Conservation (phyloP, 2,797 vertebrate genomes). For the Octomys mimax region DNA sequence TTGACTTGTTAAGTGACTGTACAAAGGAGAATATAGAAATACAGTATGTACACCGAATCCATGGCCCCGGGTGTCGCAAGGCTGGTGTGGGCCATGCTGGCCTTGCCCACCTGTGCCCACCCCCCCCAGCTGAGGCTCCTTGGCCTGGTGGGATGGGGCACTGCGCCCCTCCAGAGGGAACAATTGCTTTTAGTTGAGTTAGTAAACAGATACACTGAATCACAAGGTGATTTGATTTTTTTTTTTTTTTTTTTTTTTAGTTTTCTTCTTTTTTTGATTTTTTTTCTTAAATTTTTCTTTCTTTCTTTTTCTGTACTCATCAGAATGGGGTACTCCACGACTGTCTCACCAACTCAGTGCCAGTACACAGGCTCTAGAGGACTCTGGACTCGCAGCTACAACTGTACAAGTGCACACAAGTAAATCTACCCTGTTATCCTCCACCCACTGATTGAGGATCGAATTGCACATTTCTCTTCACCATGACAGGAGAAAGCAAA, state of each 20-base stretch:
- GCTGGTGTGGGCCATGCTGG: slow-evolving; percentile 38
- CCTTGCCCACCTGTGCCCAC: slow-evolving; percentile 18
- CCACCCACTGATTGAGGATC: slow-evolving; percentile 93
- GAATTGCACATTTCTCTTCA: slow-evolving; percentile 94
- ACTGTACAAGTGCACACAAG: slow-evolving; percentile 93
- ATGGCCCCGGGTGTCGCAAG: slow-evolving; percentile 78
- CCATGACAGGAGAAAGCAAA: slow-evolving; percentile 93
- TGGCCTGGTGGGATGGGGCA: slow-evolving; percentile 88
- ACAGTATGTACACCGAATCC: slow-evolving; percentile 92
- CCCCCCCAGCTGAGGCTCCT: slow-evolving; percentile 71
- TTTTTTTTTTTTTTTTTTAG: slow-evolving; percentile 78
- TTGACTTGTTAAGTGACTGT: slow-evolving; percentile 92
- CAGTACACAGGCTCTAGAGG: slow-evolving; percentile 91
- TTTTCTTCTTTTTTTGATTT: slow-evolving; percentile 78
- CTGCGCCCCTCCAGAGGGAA: slow-evolving; percentile 89
- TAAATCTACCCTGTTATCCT: slow-evolving; percentile 95
- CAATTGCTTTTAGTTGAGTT: slow-evolving; percentile 93
- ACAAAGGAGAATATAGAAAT: slow-evolving; percentile 93
- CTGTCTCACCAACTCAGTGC: slow-evolving; percentile 91
- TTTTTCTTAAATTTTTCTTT: slow-evolving; percentile 72
- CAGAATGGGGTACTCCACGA: slow-evolving; percentile 91
- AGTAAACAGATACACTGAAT: slow-evolving; percentile 94
- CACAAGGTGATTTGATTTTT: slow-evolving; percentile 91
- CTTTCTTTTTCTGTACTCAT: slow-evolving; percentile 83
- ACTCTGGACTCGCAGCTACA: slow-evolving; percentile 92